Percentiles rank a stretch among this genome's conserved stretches.
Evolutionary conservation across 1,140 invertebrate species (phyloP).

Genomic region (Thaumetopoea pityocampa): DNA sequence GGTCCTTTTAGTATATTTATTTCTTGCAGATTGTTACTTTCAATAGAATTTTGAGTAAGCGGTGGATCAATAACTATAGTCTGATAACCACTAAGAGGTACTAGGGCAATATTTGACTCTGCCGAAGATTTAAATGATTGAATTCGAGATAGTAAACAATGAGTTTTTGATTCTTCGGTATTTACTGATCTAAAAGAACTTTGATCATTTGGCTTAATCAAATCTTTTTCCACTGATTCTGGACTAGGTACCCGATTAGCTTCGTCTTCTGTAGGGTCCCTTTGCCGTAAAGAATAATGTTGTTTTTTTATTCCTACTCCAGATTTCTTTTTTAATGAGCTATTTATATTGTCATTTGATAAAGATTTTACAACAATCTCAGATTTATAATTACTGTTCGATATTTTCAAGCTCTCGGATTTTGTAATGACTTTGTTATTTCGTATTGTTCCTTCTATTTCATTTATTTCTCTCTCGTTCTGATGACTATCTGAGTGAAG

Average conservation of each 20-base stretch:
- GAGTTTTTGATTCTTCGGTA: conserved; percentile 44
- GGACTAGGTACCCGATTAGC: conserved; percentile 54
- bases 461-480: conserved; percentile 71
- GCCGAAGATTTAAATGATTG: conserved; percentile 68
- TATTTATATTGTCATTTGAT: conserved; percentile 61
- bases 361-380: conserved; percentile 52
- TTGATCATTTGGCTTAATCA: conserved; percentile 26
- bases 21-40: conserved; percentile 7
- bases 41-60: conserved; percentile 33
- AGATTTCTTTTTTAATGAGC: conserved; percentile 38
- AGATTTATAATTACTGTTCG: conserved; percentile 36
- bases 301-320: conserved; percentile 60
- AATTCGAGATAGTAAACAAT: conserved; percentile 56
- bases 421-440: conserved; percentile 68
- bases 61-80: conserved; percentile 72
- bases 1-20: conserved; percentile 9
- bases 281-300: conserved; percentile 71
- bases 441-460: conserved; percentile 69
- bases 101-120: conserved; percentile 62
- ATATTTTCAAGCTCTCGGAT: conserved; percentile 58
- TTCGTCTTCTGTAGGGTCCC: conserved; percentile 60
- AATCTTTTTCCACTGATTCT: conserved; percentile 39
- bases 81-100: conserved; percentile 73
- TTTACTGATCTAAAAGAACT: conserved; percentile 23
- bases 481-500: conserved; percentile 58